Evolutionary conservation across 2,888 invertebrate genomes (phyloP).

Genomic region (Eurois occulta): DNA sequence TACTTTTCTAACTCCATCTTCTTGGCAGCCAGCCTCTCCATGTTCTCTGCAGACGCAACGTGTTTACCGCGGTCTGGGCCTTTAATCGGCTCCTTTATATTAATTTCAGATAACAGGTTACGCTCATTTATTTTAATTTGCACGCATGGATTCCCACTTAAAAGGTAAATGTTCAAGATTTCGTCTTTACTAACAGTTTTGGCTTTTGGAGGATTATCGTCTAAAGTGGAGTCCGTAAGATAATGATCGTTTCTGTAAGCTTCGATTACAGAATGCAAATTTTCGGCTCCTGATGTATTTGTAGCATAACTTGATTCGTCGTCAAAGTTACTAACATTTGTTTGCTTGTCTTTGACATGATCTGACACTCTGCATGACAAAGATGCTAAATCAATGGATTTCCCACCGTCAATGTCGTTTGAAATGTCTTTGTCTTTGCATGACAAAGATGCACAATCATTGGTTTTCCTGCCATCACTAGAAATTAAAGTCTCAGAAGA

Average conservation of each 20-base stretch:
- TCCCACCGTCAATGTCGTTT: slow-evolving; percentile 14
- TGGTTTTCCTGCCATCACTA: slow-evolving; percentile 56
- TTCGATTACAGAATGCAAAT: slow-evolving; percentile 68
- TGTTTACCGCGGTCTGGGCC: slow-evolving; percentile 60
- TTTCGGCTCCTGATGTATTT: slow-evolving; percentile 33
- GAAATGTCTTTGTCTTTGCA: slow-evolving; percentile 27
- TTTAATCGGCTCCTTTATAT: slow-evolving; percentile 73
- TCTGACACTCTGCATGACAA: slow-evolving; percentile 22
- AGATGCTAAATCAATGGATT: slow-evolving; percentile 37
- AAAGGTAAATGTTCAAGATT: slow-evolving; percentile 77
- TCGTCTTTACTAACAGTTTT: slow-evolving; percentile 69
- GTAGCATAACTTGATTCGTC: slow-evolving; percentile 40
- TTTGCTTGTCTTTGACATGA: slow-evolving; percentile 39
- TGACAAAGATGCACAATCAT: slow-evolving; percentile 19
- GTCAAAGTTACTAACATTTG: slow-evolving; percentile 37
- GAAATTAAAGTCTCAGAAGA: slow-evolving; percentile 75
- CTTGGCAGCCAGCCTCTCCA: slow-evolving; percentile 78
- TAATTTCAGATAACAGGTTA: slow-evolving; percentile 80
- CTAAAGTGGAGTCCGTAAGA: slow-evolving; percentile 76
- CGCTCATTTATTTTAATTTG: slow-evolving; percentile 80
- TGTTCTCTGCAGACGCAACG: slow-evolving; percentile 81
- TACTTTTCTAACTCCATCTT: slow-evolving; percentile 76
- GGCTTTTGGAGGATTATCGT: slow-evolving; percentile 68
- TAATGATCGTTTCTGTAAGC: slow-evolving; percentile 81
- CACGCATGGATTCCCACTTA: slow-evolving; percentile 72